Base-by-base conservation (phyloP, 2,888 invertebrate genomes). In the Alloplasta piceator region DNA sequence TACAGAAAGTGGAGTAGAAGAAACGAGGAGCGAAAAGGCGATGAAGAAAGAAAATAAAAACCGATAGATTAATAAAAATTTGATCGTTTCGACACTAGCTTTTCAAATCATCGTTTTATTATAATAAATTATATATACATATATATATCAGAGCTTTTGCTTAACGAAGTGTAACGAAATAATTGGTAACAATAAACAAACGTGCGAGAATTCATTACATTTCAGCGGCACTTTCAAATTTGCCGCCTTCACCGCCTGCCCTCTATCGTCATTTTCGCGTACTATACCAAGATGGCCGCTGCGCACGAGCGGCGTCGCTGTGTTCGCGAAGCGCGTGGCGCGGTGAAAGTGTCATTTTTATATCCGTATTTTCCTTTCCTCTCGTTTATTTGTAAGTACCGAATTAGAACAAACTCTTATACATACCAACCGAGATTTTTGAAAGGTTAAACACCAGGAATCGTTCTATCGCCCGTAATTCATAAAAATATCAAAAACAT, bases 101-200 rank as follows among this genome's bases (percentile, higher is more conserved):
- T 61, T 43, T 48, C 36, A 10, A 52, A 48, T 74, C 39, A 14
- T 43, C 38, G 52, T 74, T 56, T 56, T n/a, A 16, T 60, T 64
- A 72, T 46, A 61, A n/a, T 9, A 48, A 74, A 64, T n/a, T n/a
- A 26, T 26, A 26, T 26, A 26, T 26, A 26, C 26, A 3, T 26
- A 72, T n/a, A 41, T 61, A 66, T 48, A 58, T 16, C 66, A 12
- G n/a, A 41, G 12, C 10, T 52, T 26, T 73, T 14, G 38, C 16
- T 12, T 16, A 7, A 41, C 5, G n/a, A 66, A 36, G 36, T 50
- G 58, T 66, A 39, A 74, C 48, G 26, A 58, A 10, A 12, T 4
- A 16, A 66, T 12, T 9, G 7, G 26, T 6, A 74, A 58, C 56
- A 66, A 26, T 26, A 26, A 26, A 26, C 26, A 26, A 38, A 58